These are phyloP conservation scores for Heliornis fulica DNA, from an alignment of 2,113 vertebrate genomes.

Conservation along the genomic window DNA sequence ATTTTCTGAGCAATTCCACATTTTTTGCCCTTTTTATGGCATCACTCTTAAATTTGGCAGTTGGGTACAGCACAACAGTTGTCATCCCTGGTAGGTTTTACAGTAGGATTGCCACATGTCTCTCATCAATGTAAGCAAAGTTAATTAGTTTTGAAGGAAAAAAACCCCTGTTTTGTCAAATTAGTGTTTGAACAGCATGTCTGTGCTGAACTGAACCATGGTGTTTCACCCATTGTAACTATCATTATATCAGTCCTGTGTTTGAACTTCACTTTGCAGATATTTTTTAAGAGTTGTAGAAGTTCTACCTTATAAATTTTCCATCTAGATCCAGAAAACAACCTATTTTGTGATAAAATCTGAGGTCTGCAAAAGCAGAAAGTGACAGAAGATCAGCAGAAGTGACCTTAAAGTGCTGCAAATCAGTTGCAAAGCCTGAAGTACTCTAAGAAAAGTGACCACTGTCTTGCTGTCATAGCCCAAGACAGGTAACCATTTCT, in stretches of 20 bases:
- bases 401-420: neutral
- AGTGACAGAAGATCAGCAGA: neutral
- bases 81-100: neutral
- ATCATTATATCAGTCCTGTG: too few species aligned
- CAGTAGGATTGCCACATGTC: neutral
- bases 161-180: neutral
- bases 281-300: neutral
- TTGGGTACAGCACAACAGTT: neutral
- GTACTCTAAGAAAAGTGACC: neutral
- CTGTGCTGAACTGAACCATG: neutral
- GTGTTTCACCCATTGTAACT: neutral
- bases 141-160: neutral
- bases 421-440: neutral
- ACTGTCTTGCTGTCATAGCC: neutral
- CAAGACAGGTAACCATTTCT: neutral
- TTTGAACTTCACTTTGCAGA: neutral
- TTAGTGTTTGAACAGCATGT: neutral
- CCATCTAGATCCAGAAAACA: neutral
- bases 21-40: neutral
- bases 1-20: neutral
- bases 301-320: neutral
- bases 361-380: neutral
- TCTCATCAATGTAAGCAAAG: neutral
- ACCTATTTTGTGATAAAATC: neutral
- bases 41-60: neutral